A percentile compares a stretch with the other conserved stretches of the same genome.
Evolutionary conservation across 2,113 vertebrate species (phyloP).

Genomic region (Erythrolamprus reginae): DNA sequence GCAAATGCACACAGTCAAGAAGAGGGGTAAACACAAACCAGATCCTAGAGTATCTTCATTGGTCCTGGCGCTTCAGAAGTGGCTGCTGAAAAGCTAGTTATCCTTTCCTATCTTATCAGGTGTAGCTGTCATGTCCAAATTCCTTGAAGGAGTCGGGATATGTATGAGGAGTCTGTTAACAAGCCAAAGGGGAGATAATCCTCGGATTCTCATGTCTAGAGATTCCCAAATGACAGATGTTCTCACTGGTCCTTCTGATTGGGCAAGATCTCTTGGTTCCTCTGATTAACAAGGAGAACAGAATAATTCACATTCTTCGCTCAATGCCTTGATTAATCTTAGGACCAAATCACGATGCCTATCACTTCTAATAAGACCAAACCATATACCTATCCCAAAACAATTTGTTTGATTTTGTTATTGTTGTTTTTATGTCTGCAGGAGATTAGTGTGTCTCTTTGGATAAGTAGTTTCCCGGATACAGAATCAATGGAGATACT

Average conservation of each 20-base stretch:
- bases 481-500: not conserved
- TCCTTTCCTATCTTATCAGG: not conserved
- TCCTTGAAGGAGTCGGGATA: not conserved
- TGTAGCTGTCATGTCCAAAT: not conserved
- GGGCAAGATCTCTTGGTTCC: not conserved
- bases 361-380: not conserved
- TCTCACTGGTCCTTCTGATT: not conserved
- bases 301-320: not conserved
- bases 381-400: not conserved
- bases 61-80: conserved; percentile 21
- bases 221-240: not conserved
- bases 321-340: not conserved
- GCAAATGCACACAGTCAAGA: not conserved
- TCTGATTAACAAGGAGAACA: not conserved
- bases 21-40: not conserved
- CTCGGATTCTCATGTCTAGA: not conserved
- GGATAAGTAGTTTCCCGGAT: not conserved
- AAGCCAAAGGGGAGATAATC: not conserved
- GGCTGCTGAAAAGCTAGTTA: conserved; percentile 25
- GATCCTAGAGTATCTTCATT: not conserved
- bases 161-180: conserved; percentile 4
- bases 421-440: not conserved
- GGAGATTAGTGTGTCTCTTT: not conserved
- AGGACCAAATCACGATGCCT: not conserved
- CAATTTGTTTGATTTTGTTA: not conserved